Evolutionary conservation across 2,888 invertebrate genomes (phyloP).

Genomic region (Pseudanteris insignis): DNA sequence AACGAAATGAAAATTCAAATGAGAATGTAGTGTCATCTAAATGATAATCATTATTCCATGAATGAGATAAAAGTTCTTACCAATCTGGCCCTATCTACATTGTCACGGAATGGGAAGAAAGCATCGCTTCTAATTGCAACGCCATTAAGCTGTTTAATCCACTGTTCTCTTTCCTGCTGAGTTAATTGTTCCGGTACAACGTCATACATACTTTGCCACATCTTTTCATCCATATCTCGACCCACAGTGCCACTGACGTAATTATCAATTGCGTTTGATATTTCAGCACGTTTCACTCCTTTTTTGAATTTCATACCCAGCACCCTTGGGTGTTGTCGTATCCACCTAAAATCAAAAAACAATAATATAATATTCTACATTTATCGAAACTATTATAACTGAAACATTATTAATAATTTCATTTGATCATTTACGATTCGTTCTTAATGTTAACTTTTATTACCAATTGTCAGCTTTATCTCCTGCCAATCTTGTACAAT

Average conservation of each 20-base stretch:
- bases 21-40: too few species aligned
- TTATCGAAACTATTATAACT: background rate
- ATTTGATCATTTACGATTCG: too few species aligned
- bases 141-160: slow-evolving; percentile 77
- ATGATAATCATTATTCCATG: too few species aligned
- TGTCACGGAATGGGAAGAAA: slow-evolving; percentile 98
- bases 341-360: slow-evolving; percentile 73
- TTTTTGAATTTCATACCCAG: slow-evolving; percentile 83
- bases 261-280: slow-evolving; percentile 95
- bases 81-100: slow-evolving; percentile 90
- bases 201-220: slow-evolving; percentile 81
- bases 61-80: slow-evolving; percentile 70
- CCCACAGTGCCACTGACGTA: slow-evolving; percentile 92
- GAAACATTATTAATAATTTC: background rate
- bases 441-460: background rate
- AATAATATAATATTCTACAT: slow-evolving; percentile 1
- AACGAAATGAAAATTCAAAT: too few species aligned
- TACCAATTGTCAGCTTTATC: slow-evolving; percentile 97
- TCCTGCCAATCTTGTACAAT: slow-evolving; percentile 96
- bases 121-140: slow-evolving; percentile 92
- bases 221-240: slow-evolving; percentile 82
- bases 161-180: slow-evolving; percentile 73
- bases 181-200: slow-evolving; percentile 78
- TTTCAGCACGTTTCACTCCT: slow-evolving; percentile 88
- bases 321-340: slow-evolving; percentile 90